Base-by-base conservation (phyloP, 2,797 vertebrate species). In the Tapera naevia region DNA sequence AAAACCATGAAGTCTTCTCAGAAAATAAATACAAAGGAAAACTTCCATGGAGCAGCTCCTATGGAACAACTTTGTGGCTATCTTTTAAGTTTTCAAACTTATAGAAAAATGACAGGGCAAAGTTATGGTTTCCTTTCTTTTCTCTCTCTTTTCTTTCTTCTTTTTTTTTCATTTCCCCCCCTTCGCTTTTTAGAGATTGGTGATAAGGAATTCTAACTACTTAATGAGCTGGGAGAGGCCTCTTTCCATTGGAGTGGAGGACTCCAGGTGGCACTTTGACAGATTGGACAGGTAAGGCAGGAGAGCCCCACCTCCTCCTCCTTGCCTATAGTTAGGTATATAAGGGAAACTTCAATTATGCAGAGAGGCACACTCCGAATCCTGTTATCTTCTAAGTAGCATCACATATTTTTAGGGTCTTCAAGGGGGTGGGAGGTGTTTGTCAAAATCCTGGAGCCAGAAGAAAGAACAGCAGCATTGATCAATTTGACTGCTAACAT, bases 401-500 rank as follows among this genome's bases (percentile, higher is more conserved):
- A 96, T 97, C 95, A 81, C 95, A 81, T 92, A 95, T 83, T 94
- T 95, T 97, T 95, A 97, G 97, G 98, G 97, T 98, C 97, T 98
- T 97, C 98, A 97, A 98, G 98, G 96, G 98, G 98, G 97, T 98
- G 98, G 98, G 98, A 97, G 98, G 98, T 96, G 97, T 98, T 97
- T 98, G 98, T 98, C 98, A 98, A 98, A 99, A 99, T 97, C 98
- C 99, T 99, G 99, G 99, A 99, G 98, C 98, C 99, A 98, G 99
- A 99, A 98, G 99, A 99, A 97, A 99, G 99, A 98, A 99, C 99
- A 98, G 98, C 98, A 97, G 98, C 98, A 97, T 98, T 99, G 98
- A 99, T 99, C 98, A 99, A 99, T 97, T 99, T 99, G 97, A 99
- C 99, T 98, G 99, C 99, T 98, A 99, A 99, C 98, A 99, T 99